phyloP scores from a whole-genome alignment of 2,113 vertebrate species.

The Rhizomys pruinosus region DNA sequence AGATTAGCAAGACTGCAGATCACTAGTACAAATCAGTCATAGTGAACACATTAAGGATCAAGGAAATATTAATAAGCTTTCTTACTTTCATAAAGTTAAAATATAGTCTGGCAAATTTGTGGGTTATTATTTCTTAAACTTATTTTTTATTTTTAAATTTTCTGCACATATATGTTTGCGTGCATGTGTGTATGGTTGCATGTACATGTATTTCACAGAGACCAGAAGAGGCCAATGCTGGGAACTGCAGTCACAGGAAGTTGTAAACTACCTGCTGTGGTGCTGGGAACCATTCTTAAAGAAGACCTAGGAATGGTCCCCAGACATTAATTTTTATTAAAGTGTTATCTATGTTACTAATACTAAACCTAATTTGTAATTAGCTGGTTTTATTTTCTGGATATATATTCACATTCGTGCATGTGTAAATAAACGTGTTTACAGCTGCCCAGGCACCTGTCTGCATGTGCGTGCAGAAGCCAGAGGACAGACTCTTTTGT shows the following conservation, averaged over 20 bases:
- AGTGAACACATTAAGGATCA: not conserved
- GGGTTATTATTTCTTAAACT: not conserved
- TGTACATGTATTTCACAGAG: not conserved
- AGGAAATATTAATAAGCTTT: not conserved
- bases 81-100: not conserved
- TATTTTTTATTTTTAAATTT: not conserved
- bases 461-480: too few species aligned
- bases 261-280: not conserved
- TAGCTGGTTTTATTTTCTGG: not conserved
- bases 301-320: too few species aligned
- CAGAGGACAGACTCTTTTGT: not conserved
- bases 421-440: too few species aligned
- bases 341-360: not conserved
- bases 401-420: not conserved
- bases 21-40: not conserved
- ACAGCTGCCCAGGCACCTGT: too few species aligned
- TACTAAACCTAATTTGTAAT: constrained; percentile 11
- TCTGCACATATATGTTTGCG: not conserved
- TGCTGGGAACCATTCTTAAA: not conserved
- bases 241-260: not conserved
- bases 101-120: not conserved
- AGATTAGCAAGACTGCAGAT: constrained; percentile 8
- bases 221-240: not conserved
- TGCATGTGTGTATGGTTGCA: not conserved
- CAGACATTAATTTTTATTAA: not conserved